Base-by-base conservation (phyloP, 2,113 vertebrate genomes). In the Lota lota region DNA sequence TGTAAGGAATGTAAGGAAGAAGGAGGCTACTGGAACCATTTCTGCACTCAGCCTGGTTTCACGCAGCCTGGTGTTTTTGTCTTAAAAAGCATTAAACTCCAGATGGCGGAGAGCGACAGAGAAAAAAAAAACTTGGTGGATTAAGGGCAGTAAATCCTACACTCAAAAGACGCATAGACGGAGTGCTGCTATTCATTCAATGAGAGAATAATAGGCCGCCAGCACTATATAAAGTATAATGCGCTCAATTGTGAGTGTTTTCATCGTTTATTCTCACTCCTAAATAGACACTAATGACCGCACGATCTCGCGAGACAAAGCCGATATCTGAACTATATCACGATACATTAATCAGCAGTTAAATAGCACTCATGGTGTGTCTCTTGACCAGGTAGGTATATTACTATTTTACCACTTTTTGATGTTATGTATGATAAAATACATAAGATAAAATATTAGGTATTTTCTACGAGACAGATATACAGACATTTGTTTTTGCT, bases 111-210 rank as follows among this genome's bases (percentile, higher is more conserved):
- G 86, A 80, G 72, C 64, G 57, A 22, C 19, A 61, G 20, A 60
- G 17, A 28, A 61, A 68, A 28, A 61, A 68, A 81, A 89, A 92
- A 90, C 87, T 87, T 80, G 85, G 84, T 88, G 89, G 89, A 92
- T 92, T 92, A 93, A 83, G 79, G 84, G 71, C 72, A 87, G 75
- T 84, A 90, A 91, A 90, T 91, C 88, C 88, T 82, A 54, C 62
- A 15, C 81, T 89, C 87, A 91, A 88, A 87, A 86, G 87, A 86
- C 85, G 85, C 85, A 88, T 78, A 81, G 77, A 84, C 78, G 66
- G 7, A 82, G 79, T 80, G 85, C 83, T 82, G 83, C 84, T 83
- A 86, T 84, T 88, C 83, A 89, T 79, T 83, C 82, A 82, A 88
- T 80, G 56, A 77, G 70, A 65, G 84, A 80, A 88, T 87, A 88